Percentiles rank a stretch among this genome's conserved stretches.
These are phyloP conservation scores for Erynnis tages DNA, from an alignment of 2,888 invertebrate genomes.

Conservation along the genomic window DNA sequence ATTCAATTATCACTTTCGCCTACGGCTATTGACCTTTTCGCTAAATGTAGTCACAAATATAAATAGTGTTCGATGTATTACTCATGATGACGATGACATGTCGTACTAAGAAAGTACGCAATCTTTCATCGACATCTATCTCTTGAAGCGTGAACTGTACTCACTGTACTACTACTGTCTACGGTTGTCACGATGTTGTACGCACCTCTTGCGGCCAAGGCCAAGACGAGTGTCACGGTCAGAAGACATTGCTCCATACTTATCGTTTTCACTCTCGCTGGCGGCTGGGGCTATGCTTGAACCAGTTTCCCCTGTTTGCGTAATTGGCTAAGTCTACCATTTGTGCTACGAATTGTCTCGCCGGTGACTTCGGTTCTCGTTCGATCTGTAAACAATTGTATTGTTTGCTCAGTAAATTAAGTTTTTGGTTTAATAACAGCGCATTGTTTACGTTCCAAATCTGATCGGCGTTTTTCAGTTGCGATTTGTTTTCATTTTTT, in stretches of 20 bases:
- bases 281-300: slow-evolving; percentile 30
- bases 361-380: slow-evolving; percentile 2
- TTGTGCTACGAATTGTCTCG: slow-evolving; percentile 4
- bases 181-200: slow-evolving; percentile 32
- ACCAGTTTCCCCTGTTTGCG: slow-evolving; percentile 36
- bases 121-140: slow-evolving; percentile 9
- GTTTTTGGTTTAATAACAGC: too few species aligned
- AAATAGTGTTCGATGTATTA: too few species aligned
- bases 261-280: slow-evolving; percentile 33
- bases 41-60: too few species aligned
- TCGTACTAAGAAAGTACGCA: too few species aligned
- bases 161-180: too few species aligned
- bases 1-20: too few species aligned
- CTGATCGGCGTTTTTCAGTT: too few species aligned
- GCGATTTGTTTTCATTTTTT: too few species aligned
- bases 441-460: too few species aligned
- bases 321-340: slow-evolving; percentile 29
- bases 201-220: slow-evolving; percentile 61
- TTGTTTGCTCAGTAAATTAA: too few species aligned
- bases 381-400: slow-evolving; percentile 19
- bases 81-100: too few species aligned
- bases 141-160: slow-evolving; percentile 15
- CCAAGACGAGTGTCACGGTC: slow-evolving; percentile 49
- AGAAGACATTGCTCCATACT: slow-evolving; percentile 54
- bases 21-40: too few species aligned